Base-by-base conservation (phyloP, 2,797 vertebrate species). In the Borostomias antarcticus region DNA sequence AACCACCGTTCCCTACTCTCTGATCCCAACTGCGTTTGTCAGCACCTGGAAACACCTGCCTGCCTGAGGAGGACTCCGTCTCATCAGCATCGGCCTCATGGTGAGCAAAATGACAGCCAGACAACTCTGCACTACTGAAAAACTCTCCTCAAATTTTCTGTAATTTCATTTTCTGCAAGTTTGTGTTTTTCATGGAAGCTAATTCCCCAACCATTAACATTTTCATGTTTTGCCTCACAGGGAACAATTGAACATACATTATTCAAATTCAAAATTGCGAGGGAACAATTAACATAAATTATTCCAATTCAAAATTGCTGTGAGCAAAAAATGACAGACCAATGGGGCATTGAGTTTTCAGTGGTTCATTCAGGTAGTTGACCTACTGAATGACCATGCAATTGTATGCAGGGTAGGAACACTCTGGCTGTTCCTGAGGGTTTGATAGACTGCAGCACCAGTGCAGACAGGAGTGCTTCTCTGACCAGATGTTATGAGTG, bases 1-100 rank as follows among this genome's bases (percentile, higher is more conserved):
- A 77, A 95, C 94, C 68, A 95, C 94, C 0, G 94, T 95, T 64
- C 94, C 94, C 0, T 95, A 95, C 69, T 95, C 94, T 0, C 85
- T 95, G 68, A 95, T 95, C 62, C 94, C 94, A 17, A 95, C 94
- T 0, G 94, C 94, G 0, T 95, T 95, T 48, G 94, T 95, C 81
- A 95, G 94, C 84, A 95, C 94, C n/a, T 95, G 94, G 94, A 95
- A 94, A 68, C 94, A 95, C 74, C 93, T 95, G 68, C 94, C 93
- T 43, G 94, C 93, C 7, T 95, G 91, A 75, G 9, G 51, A 4
- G 1, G 17, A 32, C 53, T n/a, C 29, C 6, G 15, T 6, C 3
- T 29, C 15, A 8, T n/a, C n/a, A 25, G 56, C 9, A 25, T 5
- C 21, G 5, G 21, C 1, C 32, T 58, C 11, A 35, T 8, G 56